phyloP scores from a whole-genome alignment of 1,140 invertebrate species.

The Drosophila simulans region DNA sequence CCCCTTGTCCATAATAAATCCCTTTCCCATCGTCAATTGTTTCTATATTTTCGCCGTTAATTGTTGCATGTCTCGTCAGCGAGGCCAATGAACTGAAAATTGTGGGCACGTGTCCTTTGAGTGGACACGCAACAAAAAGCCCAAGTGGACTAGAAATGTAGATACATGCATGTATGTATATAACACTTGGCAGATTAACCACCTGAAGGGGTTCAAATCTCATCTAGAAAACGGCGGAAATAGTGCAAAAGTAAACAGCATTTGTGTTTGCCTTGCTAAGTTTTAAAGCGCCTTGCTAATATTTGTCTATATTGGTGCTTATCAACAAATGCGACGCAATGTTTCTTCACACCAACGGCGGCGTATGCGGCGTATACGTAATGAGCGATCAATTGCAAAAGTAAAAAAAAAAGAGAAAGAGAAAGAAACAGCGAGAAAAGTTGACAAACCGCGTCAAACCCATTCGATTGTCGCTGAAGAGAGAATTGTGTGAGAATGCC shows the following conservation, averaged over 20 bases:
- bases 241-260: constrained; percentile 1
- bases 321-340: constrained; percentile 48
- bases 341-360: constrained; percentile 21
- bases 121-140: constrained; percentile 33
- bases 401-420: background rate
- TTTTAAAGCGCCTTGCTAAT: constrained; percentile 34
- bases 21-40: constrained; percentile 5
- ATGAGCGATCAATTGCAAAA: constrained; percentile 53
- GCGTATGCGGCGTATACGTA: constrained; percentile 63
- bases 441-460: constrained; percentile 65
- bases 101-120: constrained; percentile 43
- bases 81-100: constrained; percentile 53
- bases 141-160: too few species aligned
- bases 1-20: constrained; percentile 18
- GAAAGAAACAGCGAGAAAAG: background rate
- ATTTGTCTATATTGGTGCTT: constrained; percentile 33
- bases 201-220: constrained; percentile 1
- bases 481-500: constrained; percentile 44
- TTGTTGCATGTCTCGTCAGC: constrained; percentile 39
- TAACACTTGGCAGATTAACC: background rate
- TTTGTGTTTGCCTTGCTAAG: constrained; percentile 4
- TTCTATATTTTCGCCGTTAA: constrained; percentile 33
- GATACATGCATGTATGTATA: background rate
- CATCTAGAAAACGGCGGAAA: constrained; percentile 9
- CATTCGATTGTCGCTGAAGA: constrained; percentile 63